Percentiles rank a stretch among this genome's conserved stretches.
Evolutionary conservation across 2,888 invertebrate species (phyloP).

Genomic region (Ornithoptera priamus): DNA sequence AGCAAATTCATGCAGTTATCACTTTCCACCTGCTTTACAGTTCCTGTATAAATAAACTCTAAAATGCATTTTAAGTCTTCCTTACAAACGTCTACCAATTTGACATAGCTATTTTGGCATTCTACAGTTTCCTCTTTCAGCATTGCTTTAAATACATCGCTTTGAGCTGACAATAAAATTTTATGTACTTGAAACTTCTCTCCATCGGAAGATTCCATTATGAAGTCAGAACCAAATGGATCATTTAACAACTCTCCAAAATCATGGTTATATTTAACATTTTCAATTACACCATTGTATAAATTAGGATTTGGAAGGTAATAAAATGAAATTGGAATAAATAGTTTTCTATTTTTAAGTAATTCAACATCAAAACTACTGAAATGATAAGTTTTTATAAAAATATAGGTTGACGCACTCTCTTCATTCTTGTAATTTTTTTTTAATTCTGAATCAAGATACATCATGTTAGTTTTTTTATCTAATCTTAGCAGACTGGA

Average conservation of each 20-base stretch:
- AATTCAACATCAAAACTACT: slow-evolving; percentile 55
- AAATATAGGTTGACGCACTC: slow-evolving; percentile 40
- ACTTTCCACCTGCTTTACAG: slow-evolving; percentile 53
- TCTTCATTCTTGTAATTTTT: slow-evolving; percentile 45
- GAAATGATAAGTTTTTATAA: slow-evolving; percentile 62
- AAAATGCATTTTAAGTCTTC: slow-evolving; percentile 60
- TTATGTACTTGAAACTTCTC: slow-evolving; percentile 62
- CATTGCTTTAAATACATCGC: slow-evolving; percentile 74
- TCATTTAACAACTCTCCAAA: slow-evolving; percentile 54
- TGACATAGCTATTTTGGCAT: slow-evolving; percentile 61
- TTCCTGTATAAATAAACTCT: slow-evolving; percentile 67
- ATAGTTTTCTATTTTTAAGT: slow-evolving; percentile 54
- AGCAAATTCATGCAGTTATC: slow-evolving; percentile 56
- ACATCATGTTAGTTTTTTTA: slow-evolving; percentile 49
- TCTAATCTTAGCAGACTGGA: slow-evolving; percentile 48
- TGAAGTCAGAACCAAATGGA: slow-evolving; percentile 64
- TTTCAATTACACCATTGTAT: slow-evolving; percentile 38
- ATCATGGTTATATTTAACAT: slow-evolving; percentile 53
- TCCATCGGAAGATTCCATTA: slow-evolving; percentile 65
- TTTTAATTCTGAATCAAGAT: slow-evolving; percentile 45
- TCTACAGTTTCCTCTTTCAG: slow-evolving; percentile 68
- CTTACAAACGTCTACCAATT: slow-evolving; percentile 56
- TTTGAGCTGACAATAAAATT: slow-evolving; percentile 54
- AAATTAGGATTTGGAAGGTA: neutral
- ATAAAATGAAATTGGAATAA: slow-evolving; percentile 51